Percentiles rank a stretch among this genome's conserved stretches.
Evolutionary conservation across 2,113 vertebrate genomes (phyloP).

Genomic region (Odocoileus hemionus): DNA sequence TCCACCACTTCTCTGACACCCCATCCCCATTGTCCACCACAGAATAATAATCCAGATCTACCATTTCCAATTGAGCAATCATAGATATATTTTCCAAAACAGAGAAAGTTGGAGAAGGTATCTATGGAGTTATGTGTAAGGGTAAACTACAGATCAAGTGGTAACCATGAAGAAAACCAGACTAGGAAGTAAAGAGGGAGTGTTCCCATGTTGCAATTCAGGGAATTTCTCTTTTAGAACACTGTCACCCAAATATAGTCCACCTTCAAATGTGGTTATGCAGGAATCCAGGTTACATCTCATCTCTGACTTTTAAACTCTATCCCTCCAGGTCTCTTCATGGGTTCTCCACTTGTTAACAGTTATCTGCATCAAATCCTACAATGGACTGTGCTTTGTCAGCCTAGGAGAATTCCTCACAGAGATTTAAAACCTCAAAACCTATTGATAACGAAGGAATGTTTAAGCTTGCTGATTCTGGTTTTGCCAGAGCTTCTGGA

Average conservation of each 20-base stretch:
- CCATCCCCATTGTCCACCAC: too few species aligned
- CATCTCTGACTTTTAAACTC: constrained; percentile 93
- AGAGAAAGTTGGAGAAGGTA: constrained; percentile 78
- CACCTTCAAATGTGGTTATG: constrained; percentile 91
- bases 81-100: background rate
- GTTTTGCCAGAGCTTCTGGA: constrained; percentile 89
- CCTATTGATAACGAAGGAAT: constrained; percentile 88
- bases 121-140: constrained; percentile 93
- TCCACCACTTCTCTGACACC: background rate
- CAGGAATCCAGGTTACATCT: constrained; percentile 91
- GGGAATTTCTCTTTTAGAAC: background rate
- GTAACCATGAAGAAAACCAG: constrained; percentile 98
- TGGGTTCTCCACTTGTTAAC: constrained; percentile 89
- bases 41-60: background rate
- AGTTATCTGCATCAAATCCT: constrained; percentile 93
- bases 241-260: background rate
- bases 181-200: constrained; percentile 93
- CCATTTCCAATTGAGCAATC: background rate
- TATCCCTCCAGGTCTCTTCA: constrained; percentile 87
- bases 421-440: constrained; percentile 92
- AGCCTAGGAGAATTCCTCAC: constrained; percentile 89
- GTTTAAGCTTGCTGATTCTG: constrained; percentile 90
- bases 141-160: constrained; percentile 88
- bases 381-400: constrained; percentile 91
- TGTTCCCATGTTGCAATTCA: constrained; percentile 83